A percentile compares a stretch with the other conserved stretches of the same genome.
phyloP scores from a whole-genome alignment of 2,888 invertebrate species.

The Drosophila meridionalis region DNA sequence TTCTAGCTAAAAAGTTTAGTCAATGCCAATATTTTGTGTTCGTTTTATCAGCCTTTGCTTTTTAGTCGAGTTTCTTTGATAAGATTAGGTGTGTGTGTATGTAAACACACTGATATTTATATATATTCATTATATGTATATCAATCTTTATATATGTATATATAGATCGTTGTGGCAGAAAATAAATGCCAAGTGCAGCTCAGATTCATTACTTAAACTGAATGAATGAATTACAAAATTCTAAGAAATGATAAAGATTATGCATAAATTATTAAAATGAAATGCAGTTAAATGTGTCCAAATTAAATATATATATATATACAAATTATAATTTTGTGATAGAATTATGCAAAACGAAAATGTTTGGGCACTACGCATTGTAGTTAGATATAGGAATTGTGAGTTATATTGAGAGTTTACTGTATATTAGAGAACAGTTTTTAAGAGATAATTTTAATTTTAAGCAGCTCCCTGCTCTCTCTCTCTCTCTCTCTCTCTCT shows the following conservation, averaged over 20 bases:
- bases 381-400: no score
- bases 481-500: neutral
- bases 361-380: no score
- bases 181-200: conserved; percentile 19
- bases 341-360: no score
- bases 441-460: no score
- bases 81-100: conserved; percentile 46
- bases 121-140: neutral
- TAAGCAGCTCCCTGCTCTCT: neutral
- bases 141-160: neutral
- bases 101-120: no score
- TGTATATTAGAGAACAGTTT: no score
- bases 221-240: neutral
- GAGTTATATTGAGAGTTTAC: no score
- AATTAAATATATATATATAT: no score
- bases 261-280: neutral
- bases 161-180: conserved; percentile 7
- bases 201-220: neutral
- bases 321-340: no score
- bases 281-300: no score
- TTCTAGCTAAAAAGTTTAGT: conserved; percentile 46
- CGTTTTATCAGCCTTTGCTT: conserved; percentile 46
- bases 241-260: no score
- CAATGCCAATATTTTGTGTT: conserved; percentile 44
- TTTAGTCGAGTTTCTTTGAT: conserved; percentile 56